These are phyloP conservation scores for Oreochromis mossambicus DNA, from an alignment of 2,797 vertebrate species.

Conservation along the genomic window DNA sequence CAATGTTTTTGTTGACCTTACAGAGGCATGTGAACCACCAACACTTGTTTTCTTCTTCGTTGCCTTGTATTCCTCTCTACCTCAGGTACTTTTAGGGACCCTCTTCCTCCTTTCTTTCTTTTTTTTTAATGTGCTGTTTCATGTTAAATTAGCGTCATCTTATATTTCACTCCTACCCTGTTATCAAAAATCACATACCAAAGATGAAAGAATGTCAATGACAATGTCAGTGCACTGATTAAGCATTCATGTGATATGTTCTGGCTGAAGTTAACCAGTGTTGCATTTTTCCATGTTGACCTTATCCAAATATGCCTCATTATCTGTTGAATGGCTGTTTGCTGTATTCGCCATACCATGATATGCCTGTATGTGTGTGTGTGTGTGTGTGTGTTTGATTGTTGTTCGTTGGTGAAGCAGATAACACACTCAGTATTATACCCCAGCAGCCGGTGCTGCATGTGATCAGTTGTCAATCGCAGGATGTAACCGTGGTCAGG, in stretches of 20 bases:
- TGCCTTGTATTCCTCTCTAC: conserved; percentile 39
- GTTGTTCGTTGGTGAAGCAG: neutral
- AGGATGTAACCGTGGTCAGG: conserved; percentile 61
- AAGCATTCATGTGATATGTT: conserved; percentile 7
- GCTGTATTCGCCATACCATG: conserved; percentile 25
- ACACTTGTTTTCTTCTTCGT: neutral
- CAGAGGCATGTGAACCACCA: conserved; percentile 4
- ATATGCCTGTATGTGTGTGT: neutral
- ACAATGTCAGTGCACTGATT: conserved; percentile 24
- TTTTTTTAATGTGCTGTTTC: neutral
- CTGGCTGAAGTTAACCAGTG: conserved; percentile 13
- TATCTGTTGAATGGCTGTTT: conserved; percentile 44
- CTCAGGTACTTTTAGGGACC: conserved; percentile 32
- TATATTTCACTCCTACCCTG: conserved; percentile 34
- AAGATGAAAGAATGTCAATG: conserved; percentile 55
- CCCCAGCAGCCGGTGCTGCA: conserved; percentile 49
- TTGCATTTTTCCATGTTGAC: conserved; percentile 41
- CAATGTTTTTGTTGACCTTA: conserved; percentile 55
- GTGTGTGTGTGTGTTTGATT: neutral
- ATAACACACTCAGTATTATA: conserved; percentile 40
- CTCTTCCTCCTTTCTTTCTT: neutral
- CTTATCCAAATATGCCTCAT: conserved; percentile 24
- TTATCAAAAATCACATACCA: conserved; percentile 35
- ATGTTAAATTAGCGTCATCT: conserved; percentile 9
- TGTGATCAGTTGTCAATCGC: conserved; percentile 59